These are phyloP conservation scores for Mesoligia furuncula DNA, from an alignment of 2,888 invertebrate genomes.

Conservation along the genomic window DNA sequence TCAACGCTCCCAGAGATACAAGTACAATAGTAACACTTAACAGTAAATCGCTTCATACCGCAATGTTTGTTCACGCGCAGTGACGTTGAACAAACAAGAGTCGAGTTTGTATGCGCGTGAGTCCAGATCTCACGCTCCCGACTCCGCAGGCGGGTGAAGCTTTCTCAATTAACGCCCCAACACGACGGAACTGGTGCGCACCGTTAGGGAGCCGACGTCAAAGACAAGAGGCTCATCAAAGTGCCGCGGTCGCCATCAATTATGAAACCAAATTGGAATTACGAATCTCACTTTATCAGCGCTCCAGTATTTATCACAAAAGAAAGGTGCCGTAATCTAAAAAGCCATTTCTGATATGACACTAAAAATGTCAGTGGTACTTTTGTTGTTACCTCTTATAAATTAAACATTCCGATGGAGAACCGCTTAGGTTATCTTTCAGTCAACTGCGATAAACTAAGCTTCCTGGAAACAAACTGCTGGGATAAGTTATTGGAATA, in stretches of 20 bases:
- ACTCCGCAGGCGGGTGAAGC: slow-evolving; percentile 65
- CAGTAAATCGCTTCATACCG: slow-evolving; percentile 74
- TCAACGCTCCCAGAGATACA: slow-evolving; percentile 50
- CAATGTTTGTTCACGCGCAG: slow-evolving; percentile 77
- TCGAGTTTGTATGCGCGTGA: slow-evolving; percentile 64
- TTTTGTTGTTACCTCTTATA: slow-evolving; percentile 58
- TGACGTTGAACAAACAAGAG: slow-evolving; percentile 69
- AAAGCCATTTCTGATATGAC: slow-evolving; percentile 45
- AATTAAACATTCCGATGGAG: slow-evolving; percentile 60
- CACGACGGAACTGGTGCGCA: slow-evolving; percentile 58
- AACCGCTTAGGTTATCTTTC: slow-evolving; percentile 65
- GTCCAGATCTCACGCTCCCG: slow-evolving; percentile 70
- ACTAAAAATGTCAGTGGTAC: slow-evolving; percentile 39
- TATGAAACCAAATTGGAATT: slow-evolving; percentile 50
- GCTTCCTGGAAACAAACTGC: slow-evolving; percentile 63
- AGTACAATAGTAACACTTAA: slow-evolving; percentile 76
- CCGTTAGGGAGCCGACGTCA: slow-evolving; percentile 62
- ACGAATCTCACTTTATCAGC: slow-evolving; percentile 46
- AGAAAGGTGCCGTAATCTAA: slow-evolving; percentile 49
- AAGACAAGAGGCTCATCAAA: slow-evolving; percentile 54
- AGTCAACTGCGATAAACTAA: slow-evolving; percentile 64
- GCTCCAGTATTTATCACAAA: slow-evolving; percentile 36
- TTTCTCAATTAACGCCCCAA: slow-evolving; percentile 79
- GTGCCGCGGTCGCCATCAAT: slow-evolving; percentile 44
- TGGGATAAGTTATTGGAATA: slow-evolving; percentile 67